A percentile compares a stretch with the other conserved stretches of the same genome.
These are phyloP conservation scores for Aulostomus chinensis DNA, from an alignment of 2,797 vertebrate genomes.

Conservation along the genomic window DNA sequence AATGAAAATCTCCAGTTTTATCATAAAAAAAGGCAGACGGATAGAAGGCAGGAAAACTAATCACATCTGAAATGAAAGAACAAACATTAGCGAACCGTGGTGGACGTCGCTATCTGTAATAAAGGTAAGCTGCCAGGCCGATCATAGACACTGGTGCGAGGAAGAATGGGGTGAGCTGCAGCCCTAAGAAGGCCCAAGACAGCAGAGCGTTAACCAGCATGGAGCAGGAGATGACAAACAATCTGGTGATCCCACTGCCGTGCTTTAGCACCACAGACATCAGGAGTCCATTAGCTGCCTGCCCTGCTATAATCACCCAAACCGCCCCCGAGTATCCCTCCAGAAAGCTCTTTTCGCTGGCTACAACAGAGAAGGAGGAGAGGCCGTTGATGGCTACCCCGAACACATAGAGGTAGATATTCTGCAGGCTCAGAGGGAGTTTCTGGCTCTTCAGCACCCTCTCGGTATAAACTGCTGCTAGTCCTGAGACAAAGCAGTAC, in stretches of 20 bases:
- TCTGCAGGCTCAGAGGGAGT: slow-evolving; percentile 90
- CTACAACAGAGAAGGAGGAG: slow-evolving; percentile 70
- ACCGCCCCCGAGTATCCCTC: slow-evolving; percentile 86
- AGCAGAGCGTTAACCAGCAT: slow-evolving; percentile 90
- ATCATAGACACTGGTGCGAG: slow-evolving; percentile 83
- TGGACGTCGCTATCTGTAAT: slow-evolving; percentile 84
- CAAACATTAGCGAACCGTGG: no score
- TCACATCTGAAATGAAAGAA: no score
- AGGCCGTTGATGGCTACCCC: slow-evolving; percentile 86
- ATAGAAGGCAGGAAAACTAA: slow-evolving; percentile 23
- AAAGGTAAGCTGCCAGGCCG: slow-evolving; percentile 87
- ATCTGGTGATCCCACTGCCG: slow-evolving; percentile 91
- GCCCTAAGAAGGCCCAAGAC: slow-evolving; percentile 83
- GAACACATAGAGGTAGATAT: slow-evolving; percentile 91
- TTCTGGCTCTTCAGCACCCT: slow-evolving; percentile 87
- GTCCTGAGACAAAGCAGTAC: slow-evolving; percentile 88
- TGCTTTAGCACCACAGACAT: slow-evolving; percentile 96
- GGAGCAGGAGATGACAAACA: slow-evolving; percentile 94
- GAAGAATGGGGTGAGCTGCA: slow-evolving; percentile 89
- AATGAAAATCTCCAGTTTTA: slow-evolving; percentile 5
- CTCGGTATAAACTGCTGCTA: slow-evolving; percentile 93
- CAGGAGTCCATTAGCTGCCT: slow-evolving; percentile 90
- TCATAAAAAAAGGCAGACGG: slow-evolving; percentile 20
- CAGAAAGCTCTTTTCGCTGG: slow-evolving; percentile 74
- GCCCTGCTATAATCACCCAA: slow-evolving; percentile 84